phyloP scores from a whole-genome alignment of 1,140 invertebrate species.

The Patella vulgata region DNA sequence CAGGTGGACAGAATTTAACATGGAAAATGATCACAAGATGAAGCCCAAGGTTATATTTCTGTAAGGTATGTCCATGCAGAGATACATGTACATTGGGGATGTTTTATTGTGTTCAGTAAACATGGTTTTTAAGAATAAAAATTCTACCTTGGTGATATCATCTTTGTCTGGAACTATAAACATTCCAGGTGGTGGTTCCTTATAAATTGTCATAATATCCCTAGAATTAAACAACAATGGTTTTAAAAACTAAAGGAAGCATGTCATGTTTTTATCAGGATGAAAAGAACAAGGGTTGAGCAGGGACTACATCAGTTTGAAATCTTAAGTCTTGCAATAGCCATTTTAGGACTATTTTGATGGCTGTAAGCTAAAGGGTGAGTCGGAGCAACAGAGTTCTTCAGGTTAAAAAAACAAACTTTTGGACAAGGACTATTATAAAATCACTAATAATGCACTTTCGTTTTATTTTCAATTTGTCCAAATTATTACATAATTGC shows the following conservation, averaged over 20 bases:
- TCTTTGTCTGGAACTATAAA: slow-evolving; percentile 72
- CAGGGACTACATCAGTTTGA: not conserved
- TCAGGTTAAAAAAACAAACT: not conserved
- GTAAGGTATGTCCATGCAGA: too few relatives aligned
- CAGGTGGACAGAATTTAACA: too few relatives aligned
- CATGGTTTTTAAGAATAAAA: too few relatives aligned
- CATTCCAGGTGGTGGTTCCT: slow-evolving; percentile 72
- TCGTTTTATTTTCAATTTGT: too few relatives aligned
- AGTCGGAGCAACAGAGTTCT: not conserved
- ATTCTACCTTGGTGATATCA: slow-evolving; percentile 68
- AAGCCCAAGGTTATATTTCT: too few relatives aligned
- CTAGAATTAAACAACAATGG: slow-evolving; percentile 60
- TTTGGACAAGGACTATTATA: too few relatives aligned
- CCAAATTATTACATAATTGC: too few relatives aligned
- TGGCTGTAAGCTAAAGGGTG: not conserved
- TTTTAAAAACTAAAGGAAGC: not conserved
- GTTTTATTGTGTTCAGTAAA: too few relatives aligned
- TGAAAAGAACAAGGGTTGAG: not conserved
- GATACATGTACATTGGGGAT: too few relatives aligned
- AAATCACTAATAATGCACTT: too few relatives aligned
- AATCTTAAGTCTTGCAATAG: not conserved
- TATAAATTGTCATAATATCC: slow-evolving; percentile 71
- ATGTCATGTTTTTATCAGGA: not conserved
- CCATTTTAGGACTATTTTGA: not conserved
- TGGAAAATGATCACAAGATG: too few relatives aligned